phyloP scores from a whole-genome alignment of 2,113 vertebrate genomes.

The Gavia stellata region DNA sequence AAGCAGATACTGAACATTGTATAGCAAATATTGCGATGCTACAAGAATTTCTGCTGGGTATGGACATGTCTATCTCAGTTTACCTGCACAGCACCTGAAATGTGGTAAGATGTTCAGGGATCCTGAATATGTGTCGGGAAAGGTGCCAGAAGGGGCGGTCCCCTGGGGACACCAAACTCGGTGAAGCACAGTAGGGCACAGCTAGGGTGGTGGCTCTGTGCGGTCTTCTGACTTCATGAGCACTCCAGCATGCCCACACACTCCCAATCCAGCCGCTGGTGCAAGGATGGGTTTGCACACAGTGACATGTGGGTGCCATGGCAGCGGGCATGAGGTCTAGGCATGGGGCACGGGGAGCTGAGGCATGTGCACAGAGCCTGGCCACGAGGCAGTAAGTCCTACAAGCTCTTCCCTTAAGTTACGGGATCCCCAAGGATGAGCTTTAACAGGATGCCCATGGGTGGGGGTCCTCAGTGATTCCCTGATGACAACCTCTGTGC shows the following conservation, averaged over 20 bases:
- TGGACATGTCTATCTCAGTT: not conserved
- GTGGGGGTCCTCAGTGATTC: not conserved
- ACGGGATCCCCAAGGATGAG: not conserved
- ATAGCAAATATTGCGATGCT: no score
- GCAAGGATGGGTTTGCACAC: not conserved
- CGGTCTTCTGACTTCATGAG: not conserved
- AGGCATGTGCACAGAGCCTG: fast-evolving
- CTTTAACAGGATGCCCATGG: fast-evolving
- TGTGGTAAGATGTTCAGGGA: not conserved
- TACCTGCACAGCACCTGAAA: not conserved
- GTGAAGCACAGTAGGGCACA: not conserved
- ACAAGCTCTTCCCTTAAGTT: fast-evolving
- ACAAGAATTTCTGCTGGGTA: not conserved
- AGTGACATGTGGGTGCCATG: fast-evolving
- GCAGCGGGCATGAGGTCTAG: fast-evolving
- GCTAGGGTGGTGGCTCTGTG: not conserved
- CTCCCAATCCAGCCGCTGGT: fast-evolving
- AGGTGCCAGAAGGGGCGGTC: not conserved
- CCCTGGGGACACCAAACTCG: no score
- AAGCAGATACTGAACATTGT: not conserved
- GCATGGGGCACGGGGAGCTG: not conserved
- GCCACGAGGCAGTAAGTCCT: not conserved
- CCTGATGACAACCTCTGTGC: fast-evolving
- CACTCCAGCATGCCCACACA: not conserved
- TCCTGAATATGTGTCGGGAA: not conserved